phyloP scores from a whole-genome alignment of 2,797 vertebrate species.

The Coranthus polyacanthus region DNA sequence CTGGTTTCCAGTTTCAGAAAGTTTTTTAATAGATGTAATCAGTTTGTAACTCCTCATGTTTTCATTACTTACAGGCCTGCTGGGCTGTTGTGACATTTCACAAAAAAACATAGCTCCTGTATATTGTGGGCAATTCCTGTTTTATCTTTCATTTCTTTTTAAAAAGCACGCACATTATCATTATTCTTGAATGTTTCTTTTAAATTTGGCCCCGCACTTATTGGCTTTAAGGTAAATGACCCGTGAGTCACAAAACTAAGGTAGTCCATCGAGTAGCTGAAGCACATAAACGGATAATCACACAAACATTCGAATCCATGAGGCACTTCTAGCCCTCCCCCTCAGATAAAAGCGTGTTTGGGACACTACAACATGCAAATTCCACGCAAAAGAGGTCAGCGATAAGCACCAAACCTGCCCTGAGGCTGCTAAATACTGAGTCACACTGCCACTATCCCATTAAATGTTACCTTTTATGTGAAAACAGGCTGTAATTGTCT shows the following conservation, averaged over 20 bases:
- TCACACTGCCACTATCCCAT: conserved; percentile 52
- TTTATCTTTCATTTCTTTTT: too few species aligned
- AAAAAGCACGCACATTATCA: too few species aligned
- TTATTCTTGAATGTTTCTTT: neutral
- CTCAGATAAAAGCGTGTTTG: conserved; percentile 26
- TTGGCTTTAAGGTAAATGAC: neutral
- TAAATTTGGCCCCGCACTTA: neutral
- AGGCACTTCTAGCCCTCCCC: conserved; percentile 20
- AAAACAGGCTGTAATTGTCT: conserved; percentile 44
- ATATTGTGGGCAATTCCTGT: too few species aligned
- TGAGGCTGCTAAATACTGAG: conserved; percentile 36
- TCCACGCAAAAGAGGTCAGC: conserved; percentile 48
- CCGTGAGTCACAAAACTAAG: neutral
- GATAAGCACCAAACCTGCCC: conserved; percentile 51
- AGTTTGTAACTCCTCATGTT: conserved; percentile 44
- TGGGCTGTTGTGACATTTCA: neutral
- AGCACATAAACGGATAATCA: conserved; percentile 24
- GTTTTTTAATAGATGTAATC: conserved; percentile 56
- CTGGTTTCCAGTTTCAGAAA: conserved; percentile 34
- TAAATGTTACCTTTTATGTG: conserved; percentile 61
- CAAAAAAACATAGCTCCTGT: too few species aligned
- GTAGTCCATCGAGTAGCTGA: neutral
- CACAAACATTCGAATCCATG: conserved; percentile 24
- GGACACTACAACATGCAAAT: conserved; percentile 44
- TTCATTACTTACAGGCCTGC: conserved; percentile 1